Percentiles rank a stretch among this genome's conserved stretches.
These are phyloP conservation scores for Neoitamus cyanurus DNA, from an alignment of 2,888 invertebrate species.

Conservation along the genomic window DNA sequence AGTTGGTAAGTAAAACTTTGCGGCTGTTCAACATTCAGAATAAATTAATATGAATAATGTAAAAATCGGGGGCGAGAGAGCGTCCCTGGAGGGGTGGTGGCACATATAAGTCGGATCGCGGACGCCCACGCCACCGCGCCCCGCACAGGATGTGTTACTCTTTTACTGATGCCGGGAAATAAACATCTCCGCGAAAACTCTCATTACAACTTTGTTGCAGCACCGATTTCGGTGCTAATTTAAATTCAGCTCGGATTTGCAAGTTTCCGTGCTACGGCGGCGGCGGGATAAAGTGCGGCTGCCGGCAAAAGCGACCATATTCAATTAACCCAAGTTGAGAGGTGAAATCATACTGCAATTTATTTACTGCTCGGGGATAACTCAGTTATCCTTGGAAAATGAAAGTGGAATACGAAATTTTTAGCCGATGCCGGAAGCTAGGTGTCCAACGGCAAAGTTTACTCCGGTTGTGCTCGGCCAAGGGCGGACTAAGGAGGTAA, in stretches of 20 bases:
- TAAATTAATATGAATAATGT: conserved; percentile 38
- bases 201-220: conserved; percentile 24
- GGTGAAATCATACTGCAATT: conserved; percentile 33
- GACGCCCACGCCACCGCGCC: not conserved
- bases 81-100: not conserved
- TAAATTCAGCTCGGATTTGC: conserved; percentile 14
- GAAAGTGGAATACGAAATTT: conserved; percentile 3
- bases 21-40: conserved; percentile 24
- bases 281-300: not conserved
- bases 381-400: not conserved
- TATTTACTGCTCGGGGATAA: conserved; percentile 23
- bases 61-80: not conserved
- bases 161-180: not conserved
- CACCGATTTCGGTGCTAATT: conserved; percentile 20
- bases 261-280: not conserved
- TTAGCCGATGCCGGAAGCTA: not conserved
- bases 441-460: not conserved
- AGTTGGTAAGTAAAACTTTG: conserved; percentile 31
- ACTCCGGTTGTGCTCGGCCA: not conserved
- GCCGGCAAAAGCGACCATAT: not conserved
- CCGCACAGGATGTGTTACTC: not conserved
- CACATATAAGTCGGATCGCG: conserved; percentile 2
- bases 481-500: not conserved
- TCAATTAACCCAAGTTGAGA: conserved; percentile 21
- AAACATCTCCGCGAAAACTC: conserved; percentile 14